Base-by-base conservation (phyloP, 2,113 vertebrate species). In the Phocoena sinus region DNA sequence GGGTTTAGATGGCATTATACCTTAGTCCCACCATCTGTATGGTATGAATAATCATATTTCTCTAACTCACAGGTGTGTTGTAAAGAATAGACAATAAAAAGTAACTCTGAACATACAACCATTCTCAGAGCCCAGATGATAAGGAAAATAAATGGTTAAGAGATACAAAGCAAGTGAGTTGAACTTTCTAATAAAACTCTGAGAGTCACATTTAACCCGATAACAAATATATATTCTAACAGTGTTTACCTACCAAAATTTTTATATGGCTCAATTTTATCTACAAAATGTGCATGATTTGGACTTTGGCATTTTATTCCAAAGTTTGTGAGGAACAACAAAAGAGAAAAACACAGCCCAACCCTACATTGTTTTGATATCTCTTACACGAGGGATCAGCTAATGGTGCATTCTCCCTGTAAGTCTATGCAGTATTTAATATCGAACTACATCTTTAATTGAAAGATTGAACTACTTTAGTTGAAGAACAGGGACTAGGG, bases 11-110 rank as follows among this genome's bases (percentile, higher is more conserved):
- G 90, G 63, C 96, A 93, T 97, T 97, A 88, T 93, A 97, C 93
- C 88, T 97, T 73, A 90, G 26, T 96, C 25, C 56, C 90, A 91
- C 97, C 98, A 98, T 98, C 97, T 98, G 97, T 82, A 96, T 90
- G 56, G 33, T 92, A 96, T 92, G 96, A 93, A 97, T 97, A 97
- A 97, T 96, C 94, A 97, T 96, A 97, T 92, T 96, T 97, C 36
- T 36, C 77, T 91, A 97, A 96, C 41, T 93, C 97, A 98, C 98
- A 97, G 81, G 94, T 97, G 98, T 90, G 84, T 70, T 95, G 91
- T 98, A 98, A 98, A 97, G 84, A 84, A 77, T 23, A 81, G 26
- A n/a, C 31, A 91, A 82, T 97, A 96, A 95, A 94, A 97, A 97
- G 79, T 95, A 92, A 97, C 93, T 97, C 70, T 15, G 91, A 96